Evolutionary conservation across 2,888 invertebrate species (phyloP).

Genomic region (Automeris io): DNA sequence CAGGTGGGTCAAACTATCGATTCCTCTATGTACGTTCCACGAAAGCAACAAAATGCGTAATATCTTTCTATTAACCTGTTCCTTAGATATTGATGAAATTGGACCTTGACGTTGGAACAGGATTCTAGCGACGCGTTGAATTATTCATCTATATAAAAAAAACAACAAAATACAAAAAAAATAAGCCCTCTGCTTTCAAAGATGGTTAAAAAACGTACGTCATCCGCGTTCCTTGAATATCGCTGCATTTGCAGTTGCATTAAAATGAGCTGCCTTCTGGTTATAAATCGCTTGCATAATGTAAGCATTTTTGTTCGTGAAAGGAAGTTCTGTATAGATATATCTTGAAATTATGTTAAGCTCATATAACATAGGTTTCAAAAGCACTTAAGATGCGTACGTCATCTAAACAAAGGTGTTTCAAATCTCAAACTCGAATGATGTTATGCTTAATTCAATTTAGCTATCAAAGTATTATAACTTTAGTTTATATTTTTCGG

Average conservation of each 20-base stretch:
- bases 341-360: neutral
- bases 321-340: neutral
- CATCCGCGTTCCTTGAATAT: neutral
- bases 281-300: neutral
- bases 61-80: neutral
- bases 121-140: neutral
- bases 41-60: neutral
- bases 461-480: no score
- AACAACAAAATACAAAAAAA: neutral
- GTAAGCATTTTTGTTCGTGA: neutral
- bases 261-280: neutral
- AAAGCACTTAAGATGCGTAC: neutral
- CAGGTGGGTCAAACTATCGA: slow-evolving; percentile 42
- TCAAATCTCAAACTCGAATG: neutral
- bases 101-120: neutral
- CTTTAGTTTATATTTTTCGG: no score
- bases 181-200: neutral
- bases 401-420: neutral
- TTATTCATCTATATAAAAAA: neutral
- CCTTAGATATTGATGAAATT: neutral
- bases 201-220: neutral
- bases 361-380: neutral
- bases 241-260: neutral
- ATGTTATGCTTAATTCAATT: no score
- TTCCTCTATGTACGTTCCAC: neutral